Conservation (phyloP, 2,888 invertebrate genomes). For the Brenthis ino region DNA sequence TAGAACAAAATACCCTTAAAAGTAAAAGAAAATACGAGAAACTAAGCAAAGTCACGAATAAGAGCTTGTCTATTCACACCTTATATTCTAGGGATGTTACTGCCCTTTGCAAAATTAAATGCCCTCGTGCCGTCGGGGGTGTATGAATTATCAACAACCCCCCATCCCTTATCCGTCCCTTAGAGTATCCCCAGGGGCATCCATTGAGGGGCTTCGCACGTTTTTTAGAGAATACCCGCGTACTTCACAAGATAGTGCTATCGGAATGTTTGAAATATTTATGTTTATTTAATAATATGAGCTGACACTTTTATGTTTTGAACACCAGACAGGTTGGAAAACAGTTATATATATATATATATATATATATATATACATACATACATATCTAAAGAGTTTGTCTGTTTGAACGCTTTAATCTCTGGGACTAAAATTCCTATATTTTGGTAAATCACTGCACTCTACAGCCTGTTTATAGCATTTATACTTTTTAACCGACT, state of each 20-base stretch:
- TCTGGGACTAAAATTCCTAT: no score
- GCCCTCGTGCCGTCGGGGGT: constrained; percentile 19
- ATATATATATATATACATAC: no score
- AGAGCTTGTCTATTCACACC: constrained; percentile 7
- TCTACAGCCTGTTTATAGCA: no score
- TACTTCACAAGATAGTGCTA: constrained; percentile 2
- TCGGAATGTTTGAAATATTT: constrained; percentile 2
- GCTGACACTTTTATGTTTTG: neutral
- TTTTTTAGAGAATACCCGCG: constrained; percentile 2
- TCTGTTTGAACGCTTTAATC: no score
- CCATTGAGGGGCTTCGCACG: constrained; percentile 14
- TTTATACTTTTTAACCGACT: no score
- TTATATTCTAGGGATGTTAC: constrained; percentile 11
- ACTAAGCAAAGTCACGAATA: neutral
- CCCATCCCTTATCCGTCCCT: constrained; percentile 17
- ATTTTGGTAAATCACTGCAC: no score
- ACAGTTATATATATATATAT: no score
- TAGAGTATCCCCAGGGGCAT: constrained; percentile 8
- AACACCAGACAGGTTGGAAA: neutral
- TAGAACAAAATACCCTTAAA: no score
- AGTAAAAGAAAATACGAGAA: neutral
- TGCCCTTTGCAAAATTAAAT: constrained; percentile 32
- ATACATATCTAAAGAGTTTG: no score
- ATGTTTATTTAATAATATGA: constrained; percentile 7
- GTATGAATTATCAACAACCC: constrained; percentile 34